These are phyloP conservation scores for Melanotaenia maccullochi DNA, from an alignment of 2,797 vertebrate species.

Conservation along the genomic window DNA sequence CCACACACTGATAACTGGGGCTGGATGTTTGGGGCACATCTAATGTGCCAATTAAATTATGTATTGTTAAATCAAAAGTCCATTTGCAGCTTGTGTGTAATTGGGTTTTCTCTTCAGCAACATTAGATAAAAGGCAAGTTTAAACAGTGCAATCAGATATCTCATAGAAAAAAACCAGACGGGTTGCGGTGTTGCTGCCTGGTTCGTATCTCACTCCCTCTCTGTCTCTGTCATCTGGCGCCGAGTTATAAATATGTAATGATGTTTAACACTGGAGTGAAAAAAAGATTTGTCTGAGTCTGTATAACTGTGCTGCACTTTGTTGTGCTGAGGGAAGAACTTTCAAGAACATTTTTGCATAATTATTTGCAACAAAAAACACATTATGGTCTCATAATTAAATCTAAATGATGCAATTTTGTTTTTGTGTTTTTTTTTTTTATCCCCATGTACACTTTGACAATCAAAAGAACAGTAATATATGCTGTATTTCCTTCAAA, in stretches of 20 bases:
- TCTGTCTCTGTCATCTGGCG: conserved; percentile 80
- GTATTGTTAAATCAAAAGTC: conserved; percentile 81
- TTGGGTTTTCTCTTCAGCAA: conserved; percentile 71
- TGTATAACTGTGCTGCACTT: conserved; percentile 66
- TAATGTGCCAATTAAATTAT: conserved; percentile 78
- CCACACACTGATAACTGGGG: conserved; percentile 42
- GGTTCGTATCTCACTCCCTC: conserved; percentile 71
- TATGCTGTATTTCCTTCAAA: conserved; percentile 38
- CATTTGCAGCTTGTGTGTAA: conserved; percentile 76
- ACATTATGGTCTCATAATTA: conserved; percentile 26
- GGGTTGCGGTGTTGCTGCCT: conserved; percentile 70
- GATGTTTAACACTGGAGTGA: conserved; percentile 80
- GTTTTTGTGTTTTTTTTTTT: conserved; percentile 45
- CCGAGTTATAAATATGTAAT: conserved; percentile 86
- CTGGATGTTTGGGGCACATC: conserved; percentile 64
- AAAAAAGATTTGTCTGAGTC: conserved; percentile 78
- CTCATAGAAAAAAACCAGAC: conserved; percentile 72
- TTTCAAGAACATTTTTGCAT: conserved; percentile 72
- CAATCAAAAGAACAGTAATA: conserved; percentile 30
- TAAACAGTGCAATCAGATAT: conserved; percentile 81
- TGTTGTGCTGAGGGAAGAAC: conserved; percentile 63
- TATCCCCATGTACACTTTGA: conserved; percentile 39
- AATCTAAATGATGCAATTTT: conserved; percentile 50
- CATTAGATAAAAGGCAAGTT: conserved; percentile 75
- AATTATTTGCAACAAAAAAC: conserved; percentile 53